Evolutionary conservation across 2,797 vertebrate species (phyloP).

Genomic region (Pangasius krempfi): DNA sequence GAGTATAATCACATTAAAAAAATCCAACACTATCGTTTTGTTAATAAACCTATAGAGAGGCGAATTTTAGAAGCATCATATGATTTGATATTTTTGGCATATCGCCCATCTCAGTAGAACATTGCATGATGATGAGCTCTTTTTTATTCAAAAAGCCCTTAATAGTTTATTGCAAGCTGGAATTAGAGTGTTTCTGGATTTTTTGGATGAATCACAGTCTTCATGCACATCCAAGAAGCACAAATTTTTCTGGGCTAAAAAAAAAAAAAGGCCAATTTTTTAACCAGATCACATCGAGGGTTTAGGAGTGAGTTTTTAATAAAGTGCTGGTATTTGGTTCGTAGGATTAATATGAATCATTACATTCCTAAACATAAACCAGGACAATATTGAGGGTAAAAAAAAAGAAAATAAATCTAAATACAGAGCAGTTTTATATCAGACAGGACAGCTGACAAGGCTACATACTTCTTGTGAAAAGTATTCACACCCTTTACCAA

Average conservation of each 20-base stretch:
- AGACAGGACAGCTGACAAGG: not conserved
- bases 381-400: not conserved
- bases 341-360: not conserved
- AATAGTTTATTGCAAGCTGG: conserved; percentile 15
- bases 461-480: not conserved
- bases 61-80: not conserved
- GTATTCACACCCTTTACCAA: not conserved
- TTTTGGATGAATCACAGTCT: not conserved
- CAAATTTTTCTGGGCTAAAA: not conserved
- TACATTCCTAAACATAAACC: not conserved
- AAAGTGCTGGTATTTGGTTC: not conserved
- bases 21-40: not conserved
- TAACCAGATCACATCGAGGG: not conserved
- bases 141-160: not conserved
- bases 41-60: not conserved
- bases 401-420: not conserved
- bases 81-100: not conserved
- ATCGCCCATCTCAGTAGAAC: not conserved
- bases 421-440: not conserved
- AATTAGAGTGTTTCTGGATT: not conserved
- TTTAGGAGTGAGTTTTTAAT: not conserved
- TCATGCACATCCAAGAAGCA: not conserved
- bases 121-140: not conserved
- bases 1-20: not conserved
- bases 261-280: not conserved